Base-by-base conservation (phyloP, 2,113 vertebrate genomes). In the Neodontobutis hainanensis region DNA sequence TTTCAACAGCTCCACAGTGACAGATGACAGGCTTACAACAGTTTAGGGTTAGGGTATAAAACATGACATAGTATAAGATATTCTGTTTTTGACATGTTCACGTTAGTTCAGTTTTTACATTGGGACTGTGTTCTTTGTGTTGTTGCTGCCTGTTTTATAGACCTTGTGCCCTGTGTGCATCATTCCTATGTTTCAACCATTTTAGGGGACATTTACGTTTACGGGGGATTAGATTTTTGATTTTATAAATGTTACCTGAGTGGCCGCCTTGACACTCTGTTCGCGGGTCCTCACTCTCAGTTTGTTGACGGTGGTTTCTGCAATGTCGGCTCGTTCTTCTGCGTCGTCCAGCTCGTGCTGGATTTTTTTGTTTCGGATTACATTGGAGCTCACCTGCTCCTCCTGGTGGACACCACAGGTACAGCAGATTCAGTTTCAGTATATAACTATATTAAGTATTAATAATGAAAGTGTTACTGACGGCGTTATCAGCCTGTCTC, bases 341-440 rank as follows among this genome's bases (percentile, higher is more conserved):
- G 95, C 96, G 0, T 96, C 95, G 0, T 98, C 95, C 83, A 98
- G 87, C 51, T 97, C 95, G 0, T 97, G 94, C 80, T 97, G 95
- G 40, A 94, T 87, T 82, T 96, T 97, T 74, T 94, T 92, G 78
- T 93, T 95, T 71, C 94, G 95, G 45, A 90, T 86, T 55, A 93
- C 35, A 77, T 91, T 94, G 79, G 89, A 92, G 92, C 90, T 95
- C 79, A 94, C 93, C 71, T 96, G 95, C 82, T 95, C 95, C 84
- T 99, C 96, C 95, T 97, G 83, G 49, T 68, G 75, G 52, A 50
- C 53, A 52, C 11, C 11, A 66, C 3, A 16, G 44, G 15, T 27
- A 65, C 2, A 12, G 12, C 38, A 14, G 11, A 8, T 5, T 53
- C 5, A 35, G 51, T 14, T 14, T 35, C 9, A 19, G 15, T 11